Evolutionary conservation across 2,797 vertebrate species (phyloP).

Genomic region (Limosa lapponica): DNA sequence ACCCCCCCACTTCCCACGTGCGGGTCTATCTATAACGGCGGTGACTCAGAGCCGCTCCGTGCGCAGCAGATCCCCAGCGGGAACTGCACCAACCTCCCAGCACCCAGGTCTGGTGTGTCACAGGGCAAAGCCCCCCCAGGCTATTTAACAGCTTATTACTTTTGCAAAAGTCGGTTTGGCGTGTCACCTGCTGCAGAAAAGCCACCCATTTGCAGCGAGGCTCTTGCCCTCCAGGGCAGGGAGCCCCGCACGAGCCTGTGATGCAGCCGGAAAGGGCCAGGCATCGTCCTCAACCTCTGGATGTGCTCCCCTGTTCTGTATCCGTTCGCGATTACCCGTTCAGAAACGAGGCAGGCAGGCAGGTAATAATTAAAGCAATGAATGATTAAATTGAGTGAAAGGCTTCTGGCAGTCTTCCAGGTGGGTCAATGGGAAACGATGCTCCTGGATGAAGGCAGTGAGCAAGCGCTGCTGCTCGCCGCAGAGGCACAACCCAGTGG

Average conservation of each 20-base stretch:
- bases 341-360: neutral
- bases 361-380: neutral
- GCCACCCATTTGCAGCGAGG: neutral
- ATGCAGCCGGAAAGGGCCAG: neutral
- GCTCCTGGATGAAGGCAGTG: neutral
- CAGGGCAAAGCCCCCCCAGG: neutral
- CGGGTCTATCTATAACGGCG: constrained; percentile 35
- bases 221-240: neutral
- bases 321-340: accelerated
- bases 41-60: constrained; percentile 40
- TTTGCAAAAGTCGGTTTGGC: neutral
- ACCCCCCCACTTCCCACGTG: constrained; percentile 29
- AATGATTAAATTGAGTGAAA: neutral
- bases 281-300: neutral
- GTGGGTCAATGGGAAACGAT: neutral
- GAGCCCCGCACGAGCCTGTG: accelerated
- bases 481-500: accelerated
- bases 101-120: neutral
- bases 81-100: neutral
- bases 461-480: neutral
- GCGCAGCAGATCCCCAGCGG: constrained; percentile 11
- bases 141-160: neutral
- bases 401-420: constrained; percentile 9
- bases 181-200: neutral
- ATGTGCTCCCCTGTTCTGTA: neutral